These are phyloP conservation scores for Anhinga rufa DNA, from an alignment of 2,113 vertebrate genomes.

Conservation along the genomic window DNA sequence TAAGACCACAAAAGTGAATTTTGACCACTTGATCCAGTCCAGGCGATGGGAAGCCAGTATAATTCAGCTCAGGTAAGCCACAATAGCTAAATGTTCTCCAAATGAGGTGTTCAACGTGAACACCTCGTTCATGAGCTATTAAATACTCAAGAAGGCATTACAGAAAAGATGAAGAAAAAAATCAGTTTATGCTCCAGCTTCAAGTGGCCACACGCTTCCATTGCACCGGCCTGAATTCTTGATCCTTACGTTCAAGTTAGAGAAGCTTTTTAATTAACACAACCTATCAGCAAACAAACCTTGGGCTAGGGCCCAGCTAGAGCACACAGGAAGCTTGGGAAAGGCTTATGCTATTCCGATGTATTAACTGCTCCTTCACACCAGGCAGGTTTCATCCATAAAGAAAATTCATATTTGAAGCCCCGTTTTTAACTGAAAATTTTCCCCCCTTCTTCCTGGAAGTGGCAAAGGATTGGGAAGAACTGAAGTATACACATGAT, in stretches of 20 bases:
- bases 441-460: not conserved
- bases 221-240: not conserved
- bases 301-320: not conserved
- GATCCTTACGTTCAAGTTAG: not conserved
- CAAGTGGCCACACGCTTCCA: not conserved
- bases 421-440: not conserved
- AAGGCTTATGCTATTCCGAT: not conserved
- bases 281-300: not conserved
- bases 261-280: not conserved
- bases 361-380: not conserved
- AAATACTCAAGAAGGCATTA: not conserved
- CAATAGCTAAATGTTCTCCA: no score
- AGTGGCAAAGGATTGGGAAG: not conserved
- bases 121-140: not conserved
- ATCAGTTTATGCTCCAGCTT: not conserved
- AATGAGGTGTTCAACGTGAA: no score
- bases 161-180: not conserved
- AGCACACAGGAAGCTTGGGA: not conserved
- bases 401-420: not conserved
- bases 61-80: not conserved
- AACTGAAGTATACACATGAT: not conserved
- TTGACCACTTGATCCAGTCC: not conserved
- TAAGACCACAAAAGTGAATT: fast-evolving
- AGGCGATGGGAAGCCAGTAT: not conserved
- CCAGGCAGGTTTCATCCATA: not conserved